A percentile compares a stretch with the other conserved stretches of the same genome.
Evolutionary conservation across 2,797 vertebrate species (phyloP).

Genomic region (Selene dorsalis): DNA sequence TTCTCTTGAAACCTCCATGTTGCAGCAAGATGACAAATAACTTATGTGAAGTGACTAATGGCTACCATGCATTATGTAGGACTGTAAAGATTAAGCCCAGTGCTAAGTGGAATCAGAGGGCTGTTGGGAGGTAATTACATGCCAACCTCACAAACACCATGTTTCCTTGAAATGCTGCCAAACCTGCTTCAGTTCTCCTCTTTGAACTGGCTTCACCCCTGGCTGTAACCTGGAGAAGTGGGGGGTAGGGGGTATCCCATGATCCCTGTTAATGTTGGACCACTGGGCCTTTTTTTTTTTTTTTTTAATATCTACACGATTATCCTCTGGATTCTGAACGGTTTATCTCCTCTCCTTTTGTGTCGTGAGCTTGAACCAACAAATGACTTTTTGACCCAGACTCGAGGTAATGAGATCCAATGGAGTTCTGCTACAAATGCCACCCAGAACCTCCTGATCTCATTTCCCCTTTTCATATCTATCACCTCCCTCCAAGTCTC

Average conservation of each 20-base stretch:
- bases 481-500: slow-evolving; percentile 23
- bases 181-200: slow-evolving; percentile 59
- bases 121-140: slow-evolving; percentile 72
- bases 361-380: slow-evolving; percentile 36
- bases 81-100: slow-evolving; percentile 62
- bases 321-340: slow-evolving; percentile 37
- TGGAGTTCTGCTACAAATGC: slow-evolving; percentile 32
- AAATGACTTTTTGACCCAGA: slow-evolving; percentile 36
- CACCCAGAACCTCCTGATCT: slow-evolving; percentile 49
- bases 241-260: slow-evolving; percentile 7
- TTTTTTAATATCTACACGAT: slow-evolving; percentile 44
- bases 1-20: slow-evolving; percentile 28
- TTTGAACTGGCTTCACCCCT: slow-evolving; percentile 64
- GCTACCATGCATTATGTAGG: slow-evolving; percentile 63
- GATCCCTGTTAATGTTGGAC: slow-evolving; percentile 40
- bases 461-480: slow-evolving; percentile 21
- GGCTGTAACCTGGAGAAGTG: slow-evolving; percentile 42
- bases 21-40: slow-evolving; percentile 55
- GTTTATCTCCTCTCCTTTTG: slow-evolving; percentile 29
- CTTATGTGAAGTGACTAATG: slow-evolving; percentile 67
- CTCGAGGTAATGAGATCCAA: slow-evolving; percentile 40
- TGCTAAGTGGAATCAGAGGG: slow-evolving; percentile 70
- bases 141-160: slow-evolving; percentile 58
- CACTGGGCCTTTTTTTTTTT: neutral
- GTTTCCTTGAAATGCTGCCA: slow-evolving; percentile 64